phyloP scores from a whole-genome alignment of 2,888 invertebrate species.

The Archips xylosteana region DNA sequence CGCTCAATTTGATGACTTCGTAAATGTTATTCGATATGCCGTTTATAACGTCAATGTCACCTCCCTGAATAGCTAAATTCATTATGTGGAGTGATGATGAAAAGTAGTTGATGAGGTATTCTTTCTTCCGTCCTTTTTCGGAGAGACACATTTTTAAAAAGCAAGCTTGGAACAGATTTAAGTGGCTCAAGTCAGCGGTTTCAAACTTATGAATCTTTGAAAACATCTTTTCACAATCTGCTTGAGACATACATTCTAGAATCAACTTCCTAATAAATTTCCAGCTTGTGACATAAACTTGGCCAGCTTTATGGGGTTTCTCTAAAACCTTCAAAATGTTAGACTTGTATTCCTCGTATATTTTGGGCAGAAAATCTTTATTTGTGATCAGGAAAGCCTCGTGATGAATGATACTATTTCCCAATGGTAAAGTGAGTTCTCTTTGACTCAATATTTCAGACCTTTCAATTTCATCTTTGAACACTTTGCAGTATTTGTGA shows the following conservation, averaged over 20 bases:
- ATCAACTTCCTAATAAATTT: constrained; percentile 86
- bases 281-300: constrained; percentile 87
- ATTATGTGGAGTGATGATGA: constrained; percentile 84
- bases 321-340: constrained; percentile 87
- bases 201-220: constrained; percentile 88
- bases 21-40: constrained; percentile 63
- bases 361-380: constrained; percentile 75
- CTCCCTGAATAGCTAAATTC: constrained; percentile 78
- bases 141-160: constrained; percentile 79
- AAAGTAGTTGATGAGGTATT: constrained; percentile 81
- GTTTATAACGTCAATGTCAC: constrained; percentile 57
- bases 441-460: constrained; percentile 83
- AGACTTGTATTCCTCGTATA: constrained; percentile 86
- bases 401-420: constrained; percentile 78
- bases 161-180: constrained; percentile 82
- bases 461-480: constrained; percentile 75
- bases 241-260: constrained; percentile 84
- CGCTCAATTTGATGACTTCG: constrained; percentile 64
- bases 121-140: constrained; percentile 65
- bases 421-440: constrained; percentile 87
- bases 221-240: constrained; percentile 84
- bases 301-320: constrained; percentile 89
- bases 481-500: constrained; percentile 71
- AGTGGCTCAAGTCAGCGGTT: constrained; percentile 84
- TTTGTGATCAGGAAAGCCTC: constrained; percentile 68